These are phyloP conservation scores for Ommatoiulus sabulosus DNA, from an alignment of 2,888 invertebrate species.

Conservation along the genomic window DNA sequence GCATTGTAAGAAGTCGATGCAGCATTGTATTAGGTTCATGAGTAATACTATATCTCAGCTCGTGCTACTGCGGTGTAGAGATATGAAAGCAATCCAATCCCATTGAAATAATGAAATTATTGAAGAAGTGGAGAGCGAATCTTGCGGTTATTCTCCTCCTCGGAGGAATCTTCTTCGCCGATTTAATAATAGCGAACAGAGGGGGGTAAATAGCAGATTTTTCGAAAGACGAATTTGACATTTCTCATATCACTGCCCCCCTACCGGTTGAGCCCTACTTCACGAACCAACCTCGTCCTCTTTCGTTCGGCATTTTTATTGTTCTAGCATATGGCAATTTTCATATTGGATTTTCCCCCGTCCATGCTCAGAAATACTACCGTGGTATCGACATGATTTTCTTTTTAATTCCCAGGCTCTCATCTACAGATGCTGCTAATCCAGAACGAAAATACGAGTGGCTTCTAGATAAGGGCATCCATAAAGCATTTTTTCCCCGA, in stretches of 20 bases:
- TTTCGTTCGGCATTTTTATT: not conserved
- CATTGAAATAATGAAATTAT: conserved; percentile 32
- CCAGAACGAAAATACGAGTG: not conserved
- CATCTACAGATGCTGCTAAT: conserved; percentile 26
- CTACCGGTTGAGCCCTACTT: not conserved
- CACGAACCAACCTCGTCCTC: not conserved
- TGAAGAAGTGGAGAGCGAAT: conserved; percentile 42
- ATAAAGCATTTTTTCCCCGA: not conserved
- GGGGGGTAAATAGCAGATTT: not conserved
- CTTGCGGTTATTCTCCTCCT: not conserved
- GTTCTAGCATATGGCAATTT: not conserved
- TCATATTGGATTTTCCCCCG: not conserved
- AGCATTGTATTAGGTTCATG: not conserved
- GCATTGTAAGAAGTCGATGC: not conserved
- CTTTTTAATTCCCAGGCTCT: not conserved
- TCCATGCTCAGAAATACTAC: not conserved
- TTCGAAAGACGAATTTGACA: not conserved
- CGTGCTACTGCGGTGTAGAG: not conserved
- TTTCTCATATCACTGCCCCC: not conserved
- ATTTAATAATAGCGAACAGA: conserved; percentile 18
- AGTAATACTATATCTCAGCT: conserved; percentile 4
- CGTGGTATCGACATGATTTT: not conserved
- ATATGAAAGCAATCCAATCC: conserved; percentile 8
- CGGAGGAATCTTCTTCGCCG: not conserved
- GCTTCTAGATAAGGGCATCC: not conserved